phyloP scores from a whole-genome alignment of 2,797 vertebrate genomes.

The Hyperoplus lanceolatus region DNA sequence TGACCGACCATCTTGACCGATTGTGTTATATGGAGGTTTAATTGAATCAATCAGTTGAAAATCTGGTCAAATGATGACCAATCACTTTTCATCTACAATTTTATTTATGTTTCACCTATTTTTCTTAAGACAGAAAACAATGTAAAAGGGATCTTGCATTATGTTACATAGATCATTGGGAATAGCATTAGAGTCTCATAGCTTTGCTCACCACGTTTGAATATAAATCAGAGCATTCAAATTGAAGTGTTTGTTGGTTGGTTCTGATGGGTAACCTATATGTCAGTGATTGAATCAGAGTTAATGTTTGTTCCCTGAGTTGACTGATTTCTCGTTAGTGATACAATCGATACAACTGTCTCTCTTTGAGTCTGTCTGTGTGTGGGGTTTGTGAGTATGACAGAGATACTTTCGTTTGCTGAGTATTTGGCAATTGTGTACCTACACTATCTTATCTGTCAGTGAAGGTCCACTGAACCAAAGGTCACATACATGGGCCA shows the following conservation, averaged over 20 bases:
- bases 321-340: not conserved
- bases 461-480: conserved; percentile 26
- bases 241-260: not conserved
- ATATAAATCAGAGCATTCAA: not conserved
- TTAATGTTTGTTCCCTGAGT: not conserved
- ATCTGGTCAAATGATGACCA: not conserved
- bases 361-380: not conserved
- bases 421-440: not conserved
- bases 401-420: not conserved
- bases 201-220: not conserved
- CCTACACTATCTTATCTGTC: conserved; percentile 47
- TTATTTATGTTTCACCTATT: not conserved
- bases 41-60: not conserved
- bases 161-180: not conserved
- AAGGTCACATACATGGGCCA: conserved; percentile 11
- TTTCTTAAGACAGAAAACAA: not conserved
- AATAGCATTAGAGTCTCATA: not conserved
- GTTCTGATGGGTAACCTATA: not conserved
- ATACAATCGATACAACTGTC: too few relatives aligned
- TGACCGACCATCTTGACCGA: too few relatives aligned
- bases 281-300: not conserved
- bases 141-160: not conserved
- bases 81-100: not conserved
- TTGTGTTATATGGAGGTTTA: too few relatives aligned
- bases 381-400: not conserved